Evolutionary conservation across 2,797 vertebrate species (phyloP), one percentile per base, ranked within the genome.

Genomic region (Sebastolobus alascanus): DNA sequence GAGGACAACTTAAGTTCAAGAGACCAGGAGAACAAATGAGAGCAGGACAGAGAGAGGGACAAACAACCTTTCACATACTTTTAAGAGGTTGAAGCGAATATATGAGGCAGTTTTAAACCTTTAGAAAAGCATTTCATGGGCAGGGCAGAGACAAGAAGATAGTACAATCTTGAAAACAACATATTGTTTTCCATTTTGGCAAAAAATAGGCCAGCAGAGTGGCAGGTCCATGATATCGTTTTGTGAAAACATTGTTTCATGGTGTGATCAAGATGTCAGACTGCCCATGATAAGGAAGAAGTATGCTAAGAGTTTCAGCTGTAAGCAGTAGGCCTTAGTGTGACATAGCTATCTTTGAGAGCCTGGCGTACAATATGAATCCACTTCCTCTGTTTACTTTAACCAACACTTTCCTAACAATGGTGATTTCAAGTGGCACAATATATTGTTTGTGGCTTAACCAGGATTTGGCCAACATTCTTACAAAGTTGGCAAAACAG

Each of bases 1-100:
- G 91, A 92, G 93, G 92, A 94, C 92, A 94, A 91, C 71, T 85
- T 91, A 87, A 93, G 93, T 94, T 94, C 91, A 95, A 93, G 90
- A 94, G 89, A 94, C 87, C 87, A 87, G 74, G 75, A 87, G 90
- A 92, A 90, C 90, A 90, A 94, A 92, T 86, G 85, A 90, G 82
- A 84, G 83, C 1, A 54, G 84, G 90, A 93, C 84, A 91, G 85
- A 86, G 71, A 85, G 77, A 65, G 83, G 81, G 87, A 92, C 86
- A 92, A 90, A 89, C 86, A 91, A 86, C 87, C 86, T 88, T 92
- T 91, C 83, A 85, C 92, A 92, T 87, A 92, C 87, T 91, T 92
- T 86, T 60, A 75, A 77, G 69, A 66, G 50, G 80, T 84, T 82
- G 73, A 85, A 79, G 81, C 80, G 82, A 82, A 88, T 80, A 60